A percentile compares a stretch with the other conserved stretches of the same genome.
phyloP scores from a whole-genome alignment of 2,797 vertebrate genomes.

The Enteromius trimaculatus region DNA sequence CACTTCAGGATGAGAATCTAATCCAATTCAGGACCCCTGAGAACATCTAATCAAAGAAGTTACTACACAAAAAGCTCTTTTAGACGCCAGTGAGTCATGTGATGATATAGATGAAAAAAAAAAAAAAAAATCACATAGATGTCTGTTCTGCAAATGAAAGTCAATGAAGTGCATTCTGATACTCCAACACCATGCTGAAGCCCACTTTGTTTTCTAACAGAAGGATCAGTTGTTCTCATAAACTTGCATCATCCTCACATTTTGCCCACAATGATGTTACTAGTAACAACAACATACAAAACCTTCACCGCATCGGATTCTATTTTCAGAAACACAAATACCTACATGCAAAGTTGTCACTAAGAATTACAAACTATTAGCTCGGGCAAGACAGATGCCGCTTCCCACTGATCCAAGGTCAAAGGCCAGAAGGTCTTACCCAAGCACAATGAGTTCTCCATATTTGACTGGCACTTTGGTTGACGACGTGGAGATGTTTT shows the following conservation, averaged over 20 bases:
- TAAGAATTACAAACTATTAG: conserved; percentile 10
- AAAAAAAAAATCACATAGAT: background rate
- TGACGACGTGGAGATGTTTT: conserved; percentile 94
- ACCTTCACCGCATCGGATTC: background rate
- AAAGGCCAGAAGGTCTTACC: conserved; percentile 79
- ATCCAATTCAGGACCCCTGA: conserved; percentile 12
- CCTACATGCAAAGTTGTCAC: background rate
- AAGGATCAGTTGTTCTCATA: conserved; percentile 19
- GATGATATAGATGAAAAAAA: background rate
- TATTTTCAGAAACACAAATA: conserved; percentile 37
- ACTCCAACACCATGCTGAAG: conserved; percentile 5
- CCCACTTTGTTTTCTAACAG: conserved; percentile 15
- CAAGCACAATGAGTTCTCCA: conserved; percentile 98
- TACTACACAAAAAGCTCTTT: conserved; percentile 38
- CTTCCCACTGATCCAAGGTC: conserved; percentile 16
- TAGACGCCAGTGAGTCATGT: conserved; percentile 23
- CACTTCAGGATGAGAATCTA: background rate
- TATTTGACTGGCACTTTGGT: conserved; percentile 98
- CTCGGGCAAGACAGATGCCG: conserved; percentile 2
- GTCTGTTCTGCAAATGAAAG: conserved; percentile 17
- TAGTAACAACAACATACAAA: conserved; percentile 13
- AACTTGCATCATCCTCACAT: conserved; percentile 23
- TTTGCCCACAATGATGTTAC: conserved; percentile 17
- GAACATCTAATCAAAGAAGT: conserved; percentile 17
- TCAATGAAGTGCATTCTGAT: conserved; percentile 47